These are phyloP conservation scores for Strigops habroptila DNA, from an alignment of 2,113 vertebrate species.

Conservation along the genomic window DNA sequence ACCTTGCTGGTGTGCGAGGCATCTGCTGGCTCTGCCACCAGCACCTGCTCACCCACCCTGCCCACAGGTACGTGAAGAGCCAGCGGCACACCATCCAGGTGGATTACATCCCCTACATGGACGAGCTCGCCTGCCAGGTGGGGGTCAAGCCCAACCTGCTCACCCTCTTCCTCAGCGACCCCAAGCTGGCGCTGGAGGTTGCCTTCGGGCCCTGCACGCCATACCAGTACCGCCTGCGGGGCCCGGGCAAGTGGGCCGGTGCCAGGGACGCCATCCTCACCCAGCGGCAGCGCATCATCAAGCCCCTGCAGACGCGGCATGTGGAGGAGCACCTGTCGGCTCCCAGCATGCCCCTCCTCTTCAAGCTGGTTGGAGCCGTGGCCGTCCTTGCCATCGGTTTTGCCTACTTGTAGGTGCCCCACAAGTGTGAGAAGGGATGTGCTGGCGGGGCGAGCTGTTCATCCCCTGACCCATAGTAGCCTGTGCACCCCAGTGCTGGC, in stretches of 20 bases:
- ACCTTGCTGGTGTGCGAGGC: rapidly evolving
- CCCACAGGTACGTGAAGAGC: conserved; percentile 57
- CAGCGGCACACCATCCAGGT: conserved; percentile 86
- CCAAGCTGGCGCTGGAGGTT: conserved; percentile 72
- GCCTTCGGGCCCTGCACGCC: conserved; percentile 77
- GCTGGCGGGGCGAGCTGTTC: background rate
- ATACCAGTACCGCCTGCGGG: conserved; percentile 80
- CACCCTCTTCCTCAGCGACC: conserved; percentile 75
- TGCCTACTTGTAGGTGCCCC: conserved; percentile 11
- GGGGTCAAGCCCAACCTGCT: conserved; percentile 75
- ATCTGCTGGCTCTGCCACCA: conserved; percentile 64
- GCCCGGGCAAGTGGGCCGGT: conserved; percentile 76
- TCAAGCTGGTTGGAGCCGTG: background rate
- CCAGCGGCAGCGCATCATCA: conserved; percentile 74
- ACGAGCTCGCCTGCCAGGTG: conserved; percentile 77
- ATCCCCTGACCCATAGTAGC: background rate
- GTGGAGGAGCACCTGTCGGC: background rate
- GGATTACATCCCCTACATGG: conserved; percentile 83
- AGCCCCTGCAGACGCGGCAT: conserved; percentile 71
- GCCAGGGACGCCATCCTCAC: conserved; percentile 79
- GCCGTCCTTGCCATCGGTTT: background rate
- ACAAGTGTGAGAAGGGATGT: rapidly evolving
- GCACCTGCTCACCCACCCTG: conserved; percentile 32
- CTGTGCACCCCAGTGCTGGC: background rate
- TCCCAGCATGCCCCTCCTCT: background rate